Conservation (phyloP, 2,113 vertebrate genomes). For the Astatoreochromis straeleni region DNA sequence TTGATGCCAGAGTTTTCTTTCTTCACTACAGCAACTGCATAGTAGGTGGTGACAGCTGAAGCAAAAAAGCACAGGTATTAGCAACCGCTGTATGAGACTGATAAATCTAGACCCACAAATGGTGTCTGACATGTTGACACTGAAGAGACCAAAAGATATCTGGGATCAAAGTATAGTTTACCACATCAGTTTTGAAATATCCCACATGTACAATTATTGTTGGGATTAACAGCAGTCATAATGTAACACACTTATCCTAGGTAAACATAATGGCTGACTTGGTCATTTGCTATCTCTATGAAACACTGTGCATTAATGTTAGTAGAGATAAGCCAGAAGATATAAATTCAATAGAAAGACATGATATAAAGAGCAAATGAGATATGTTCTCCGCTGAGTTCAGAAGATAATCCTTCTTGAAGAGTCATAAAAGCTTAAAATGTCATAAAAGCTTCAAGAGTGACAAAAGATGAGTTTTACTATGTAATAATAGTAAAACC, state of each 20-base stretch:
- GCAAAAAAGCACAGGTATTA: neutral
- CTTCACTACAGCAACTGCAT: slow-evolving; percentile 85
- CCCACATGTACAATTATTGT: neutral
- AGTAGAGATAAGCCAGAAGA: neutral
- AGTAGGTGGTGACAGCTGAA: slow-evolving; percentile 76
- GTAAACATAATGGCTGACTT: neutral
- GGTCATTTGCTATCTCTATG: neutral
- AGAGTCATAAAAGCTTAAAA: neutral
- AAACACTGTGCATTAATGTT: neutral
- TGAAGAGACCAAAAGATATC: neutral
- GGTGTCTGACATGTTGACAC: neutral
- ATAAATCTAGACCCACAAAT: neutral
- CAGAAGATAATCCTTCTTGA: neutral
- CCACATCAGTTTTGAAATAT: neutral
- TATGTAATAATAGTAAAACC: neutral
- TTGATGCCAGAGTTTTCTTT: slow-evolving; percentile 68
- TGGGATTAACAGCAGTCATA: neutral
- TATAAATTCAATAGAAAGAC: neutral
- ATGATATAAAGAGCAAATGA: neutral
- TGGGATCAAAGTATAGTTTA: neutral
- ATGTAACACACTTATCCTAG: neutral
- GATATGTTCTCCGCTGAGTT: neutral
- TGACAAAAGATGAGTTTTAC: neutral
- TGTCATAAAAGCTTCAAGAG: neutral
- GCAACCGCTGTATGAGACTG: neutral